Evolutionary conservation across 2,797 vertebrate species (phyloP), one percentile per base, ranked within the genome.

Genomic region (Denticeps clupeoides): DNA sequence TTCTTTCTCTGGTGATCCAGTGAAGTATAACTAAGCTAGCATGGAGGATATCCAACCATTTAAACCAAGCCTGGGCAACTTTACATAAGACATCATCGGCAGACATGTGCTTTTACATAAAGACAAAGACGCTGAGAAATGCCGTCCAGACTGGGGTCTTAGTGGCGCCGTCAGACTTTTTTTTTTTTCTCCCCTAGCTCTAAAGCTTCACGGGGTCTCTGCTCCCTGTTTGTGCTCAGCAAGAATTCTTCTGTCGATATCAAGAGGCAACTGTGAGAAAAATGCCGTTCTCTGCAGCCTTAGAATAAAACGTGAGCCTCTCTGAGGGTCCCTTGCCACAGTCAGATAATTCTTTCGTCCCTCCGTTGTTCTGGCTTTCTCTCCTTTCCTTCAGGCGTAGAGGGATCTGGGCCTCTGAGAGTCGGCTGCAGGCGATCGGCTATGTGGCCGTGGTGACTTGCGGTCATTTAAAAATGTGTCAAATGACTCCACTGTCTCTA

Each of bases 11-110:
- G 68, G 54, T 69, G 80, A 84, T 83, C 78, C 84, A 85, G 70
- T 85, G 78, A 76, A 85, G 78, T 83, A 85, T 84, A 84, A 84
- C 84, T 86, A 86, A 85, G 84, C 82, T 82, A 82, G 82, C 79
- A 81, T 78, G 79, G 67, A 80, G 82, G 75, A 82, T 83, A 85
- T 85, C 78, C 79, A 74, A 61, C 74, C 79, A 80, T 84, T 84
- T 84, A 81, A 81, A 83, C 80, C 79, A 75, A 74, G 79, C 80
- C 79, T 67, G 66, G 74, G 71, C 71, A 78, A 77, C 82, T 86
- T 83, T 85, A 85, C 83, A 86, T 86, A 86, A 84, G 81, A 83
- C 82, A 84, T 84, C 79, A 86, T 82, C 73, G 75, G 70, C 70
- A 55, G 75, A 71, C 79, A 80, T 83, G 65, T 71, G 70, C 56